Evolutionary conservation across 2,113 vertebrate genomes (phyloP).

Genomic region (Dipodomys ordii): DNA sequence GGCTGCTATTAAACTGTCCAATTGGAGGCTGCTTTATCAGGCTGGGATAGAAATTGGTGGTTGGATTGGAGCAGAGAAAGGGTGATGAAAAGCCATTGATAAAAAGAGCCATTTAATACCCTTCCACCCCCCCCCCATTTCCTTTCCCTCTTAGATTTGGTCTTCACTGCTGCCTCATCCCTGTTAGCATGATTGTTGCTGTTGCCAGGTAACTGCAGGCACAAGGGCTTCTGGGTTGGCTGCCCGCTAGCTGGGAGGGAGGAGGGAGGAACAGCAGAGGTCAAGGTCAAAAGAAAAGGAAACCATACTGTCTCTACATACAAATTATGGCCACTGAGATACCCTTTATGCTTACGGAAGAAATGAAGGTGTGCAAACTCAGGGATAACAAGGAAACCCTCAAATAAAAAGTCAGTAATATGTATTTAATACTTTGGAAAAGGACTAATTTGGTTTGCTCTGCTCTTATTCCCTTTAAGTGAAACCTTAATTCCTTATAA

Average conservation of each 20-base stretch:
- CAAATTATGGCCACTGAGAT: background rate
- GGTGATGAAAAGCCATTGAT: conserved; percentile 47
- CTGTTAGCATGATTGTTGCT: conserved; percentile 33
- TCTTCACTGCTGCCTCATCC: conserved; percentile 25
- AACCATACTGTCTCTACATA: background rate
- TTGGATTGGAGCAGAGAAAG: background rate
- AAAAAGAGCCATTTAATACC: conserved; percentile 51
- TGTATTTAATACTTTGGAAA: background rate
- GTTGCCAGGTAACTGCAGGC: conserved; percentile 78
- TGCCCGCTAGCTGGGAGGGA: background rate
- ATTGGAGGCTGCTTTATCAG: conserved; percentile 52
- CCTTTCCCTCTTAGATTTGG: conserved; percentile 3
- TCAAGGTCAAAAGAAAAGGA: conserved; percentile 45
- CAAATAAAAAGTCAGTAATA: conserved; percentile 1
- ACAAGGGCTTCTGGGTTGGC: conserved; percentile 40
- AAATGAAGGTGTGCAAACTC: conserved; percentile 3
- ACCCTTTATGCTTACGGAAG: background rate
- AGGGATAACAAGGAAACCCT: background rate
- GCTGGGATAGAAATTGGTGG: background rate
- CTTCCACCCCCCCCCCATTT: background rate
- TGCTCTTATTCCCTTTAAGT: conserved; percentile 35
- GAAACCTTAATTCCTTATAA: background rate
- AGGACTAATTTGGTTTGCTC: conserved; percentile 30
- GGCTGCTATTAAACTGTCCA: background rate
- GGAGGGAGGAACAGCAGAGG: conserved; percentile 28